Evolutionary conservation across 2,888 invertebrate genomes (phyloP).

Genomic region (Meandrusa payeni): DNA sequence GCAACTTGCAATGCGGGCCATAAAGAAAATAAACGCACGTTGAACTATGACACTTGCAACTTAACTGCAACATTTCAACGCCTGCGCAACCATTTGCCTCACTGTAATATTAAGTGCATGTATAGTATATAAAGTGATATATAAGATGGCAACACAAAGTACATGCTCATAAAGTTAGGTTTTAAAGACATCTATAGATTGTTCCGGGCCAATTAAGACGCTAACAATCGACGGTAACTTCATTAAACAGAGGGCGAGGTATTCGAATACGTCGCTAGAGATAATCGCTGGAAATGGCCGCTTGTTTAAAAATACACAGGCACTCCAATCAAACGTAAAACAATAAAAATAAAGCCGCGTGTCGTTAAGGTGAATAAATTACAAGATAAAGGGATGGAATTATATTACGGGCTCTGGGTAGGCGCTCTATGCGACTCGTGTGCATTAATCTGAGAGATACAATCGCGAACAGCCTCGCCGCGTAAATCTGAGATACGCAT

Average conservation of each 20-base stretch:
- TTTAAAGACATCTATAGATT: conserved; percentile 12
- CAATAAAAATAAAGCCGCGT: conserved; percentile 31
- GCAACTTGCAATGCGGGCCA: conserved; percentile 27
- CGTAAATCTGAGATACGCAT: conserved; percentile 72
- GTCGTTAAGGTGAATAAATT: conserved; percentile 40
- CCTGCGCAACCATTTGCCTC: conserved; percentile 1
- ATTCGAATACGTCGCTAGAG: conserved; percentile 6
- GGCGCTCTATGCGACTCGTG: conserved; percentile 47
- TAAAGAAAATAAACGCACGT: conserved; percentile 28
- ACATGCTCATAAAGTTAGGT: neutral
- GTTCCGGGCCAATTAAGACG: conserved; percentile 7
- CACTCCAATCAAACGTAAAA: conserved; percentile 37
- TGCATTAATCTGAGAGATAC: conserved; percentile 74
- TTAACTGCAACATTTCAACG: conserved; percentile 21
- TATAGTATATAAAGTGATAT: neutral
- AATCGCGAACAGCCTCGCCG: conserved; percentile 56
- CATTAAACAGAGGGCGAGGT: conserved; percentile 11
- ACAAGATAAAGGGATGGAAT: conserved; percentile 49
- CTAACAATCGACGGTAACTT: conserved; percentile 1
- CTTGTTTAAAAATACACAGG: conserved; percentile 28
- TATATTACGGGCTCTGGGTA: conserved; percentile 48
- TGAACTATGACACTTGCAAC: conserved; percentile 26
- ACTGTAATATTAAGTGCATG: conserved; percentile 3
- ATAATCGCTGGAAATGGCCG: conserved; percentile 20
- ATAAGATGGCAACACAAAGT: too few species aligned